Base-by-base conservation (phyloP, 2,113 vertebrate species). In the Atrichornis clamosus region DNA sequence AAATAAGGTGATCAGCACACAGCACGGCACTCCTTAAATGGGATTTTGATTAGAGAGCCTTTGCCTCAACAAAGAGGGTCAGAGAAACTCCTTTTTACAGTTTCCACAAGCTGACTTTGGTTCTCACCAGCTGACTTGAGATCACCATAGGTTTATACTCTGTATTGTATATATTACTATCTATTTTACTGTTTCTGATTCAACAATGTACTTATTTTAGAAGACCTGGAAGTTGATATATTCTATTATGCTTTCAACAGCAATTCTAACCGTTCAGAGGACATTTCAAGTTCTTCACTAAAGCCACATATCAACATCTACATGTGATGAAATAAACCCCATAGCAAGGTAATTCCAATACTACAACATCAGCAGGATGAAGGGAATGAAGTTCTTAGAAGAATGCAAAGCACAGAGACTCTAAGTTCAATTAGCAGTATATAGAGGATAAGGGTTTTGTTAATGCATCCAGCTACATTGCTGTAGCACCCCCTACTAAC, bases 1-100 rank as follows among this genome's bases (percentile, higher is more conserved):
- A 97, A 87, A 85, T 96, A 92, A 94, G 67, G 60, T 74, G 83
- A 96, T 46, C 5, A 10, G 82, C 93, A 97, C 65, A 56, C 32
- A 96, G 80, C 72, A 92, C 12, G 46, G 70, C 78, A 81, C 14
- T 79, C 12, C 67, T 72, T 82, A 70, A 67, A 87, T 32, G 37
- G 17, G 30, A 76, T 82, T 95, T 82, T 74, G 67, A 95, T 90
- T 69, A 64, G 46, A 35, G 53, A 95, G 65, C 27, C 24, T 46
- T 15, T 27, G 59, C 75, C 55, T 91, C 70, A 88, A 60, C 35
- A 68, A 49, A 78, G 63, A 65, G 41, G 63, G 75, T 90, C 56
- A 35, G 18, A 37, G 62, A 91, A 84, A 62, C 15, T 89, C 56
- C 62, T 89, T 70, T 55, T 85, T 56, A 83, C 12, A 35, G 56